These are phyloP conservation scores for Laothoe populi DNA, from an alignment of 2,888 invertebrate genomes.

Conservation along the genomic window DNA sequence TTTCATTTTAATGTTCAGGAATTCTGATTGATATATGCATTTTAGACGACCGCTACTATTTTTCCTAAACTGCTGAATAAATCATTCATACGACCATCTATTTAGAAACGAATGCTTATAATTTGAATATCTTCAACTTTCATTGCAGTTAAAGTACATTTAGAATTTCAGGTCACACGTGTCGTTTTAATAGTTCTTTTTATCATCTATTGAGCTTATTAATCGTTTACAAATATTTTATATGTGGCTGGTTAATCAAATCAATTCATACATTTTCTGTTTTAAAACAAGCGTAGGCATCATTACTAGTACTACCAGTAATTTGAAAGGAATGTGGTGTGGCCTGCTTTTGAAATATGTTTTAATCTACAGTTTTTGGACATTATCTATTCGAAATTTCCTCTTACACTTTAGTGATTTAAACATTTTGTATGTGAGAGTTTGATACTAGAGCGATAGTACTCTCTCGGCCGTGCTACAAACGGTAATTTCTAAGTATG, in stretches of 20 bases:
- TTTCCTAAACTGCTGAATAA: neutral
- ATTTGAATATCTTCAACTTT: neutral
- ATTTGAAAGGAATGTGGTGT: constrained; percentile 10
- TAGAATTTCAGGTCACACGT: neutral
- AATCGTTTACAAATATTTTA: constrained; percentile 1
- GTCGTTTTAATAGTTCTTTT: neutral
- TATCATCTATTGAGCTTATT: neutral
- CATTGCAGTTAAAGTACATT: neutral
- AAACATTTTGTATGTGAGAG: neutral
- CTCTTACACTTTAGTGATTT: neutral
- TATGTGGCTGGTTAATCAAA: neutral
- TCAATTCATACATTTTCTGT: constrained; percentile 1
- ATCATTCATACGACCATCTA: neutral
- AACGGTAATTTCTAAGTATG: constrained; percentile 7
- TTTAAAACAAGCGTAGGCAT: neutral
- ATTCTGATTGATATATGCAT: too few species aligned
- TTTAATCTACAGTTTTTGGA: constrained; percentile 12
- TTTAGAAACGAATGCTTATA: neutral
- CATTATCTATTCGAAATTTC: constrained; percentile 3
- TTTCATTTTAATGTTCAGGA: too few species aligned
- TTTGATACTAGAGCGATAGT: neutral
- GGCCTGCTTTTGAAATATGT: constrained; percentile 12
- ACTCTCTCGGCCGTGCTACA: neutral
- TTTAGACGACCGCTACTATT: too few species aligned
- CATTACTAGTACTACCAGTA: constrained; percentile 3